These are phyloP conservation scores for Rhopalosiphum padi DNA, from an alignment of 1,140 invertebrate species.

Conservation along the genomic window DNA sequence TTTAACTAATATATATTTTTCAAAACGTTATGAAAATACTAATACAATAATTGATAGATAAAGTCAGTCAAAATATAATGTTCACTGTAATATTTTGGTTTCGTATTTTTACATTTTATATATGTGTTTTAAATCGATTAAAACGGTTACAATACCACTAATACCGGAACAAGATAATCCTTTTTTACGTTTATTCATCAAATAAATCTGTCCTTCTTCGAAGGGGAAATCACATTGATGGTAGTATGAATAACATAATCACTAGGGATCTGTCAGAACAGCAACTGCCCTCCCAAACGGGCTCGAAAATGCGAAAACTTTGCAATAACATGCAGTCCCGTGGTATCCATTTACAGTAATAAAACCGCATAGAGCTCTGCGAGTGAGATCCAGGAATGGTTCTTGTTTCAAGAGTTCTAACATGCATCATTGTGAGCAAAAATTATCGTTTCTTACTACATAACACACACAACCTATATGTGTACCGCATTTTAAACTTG, in stretches of 20 bases:
- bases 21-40: not conserved
- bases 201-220: not conserved
- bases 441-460: not conserved
- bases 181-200: not conserved
- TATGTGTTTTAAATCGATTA: not conserved
- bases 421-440: slow-evolving; percentile 18
- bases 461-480: not conserved
- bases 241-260: slow-evolving; percentile 19
- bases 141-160: not conserved
- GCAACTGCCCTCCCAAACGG: not conserved
- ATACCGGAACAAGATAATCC: not conserved
- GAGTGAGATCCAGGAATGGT: not conserved
- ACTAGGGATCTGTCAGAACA: slow-evolving; percentile 9
- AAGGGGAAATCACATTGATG: not conserved
- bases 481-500: not conserved
- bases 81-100: not conserved
- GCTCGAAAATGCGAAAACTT: slow-evolving; percentile 39
- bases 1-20: not conserved
- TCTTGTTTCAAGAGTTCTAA: slow-evolving; percentile 28
- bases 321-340: slow-evolving; percentile 4
- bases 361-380: not conserved
- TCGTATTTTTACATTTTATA: not conserved
- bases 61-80: not conserved
- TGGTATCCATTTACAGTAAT: slow-evolving; percentile 28
- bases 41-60: not conserved